A percentile compares a stretch with the other conserved stretches of the same genome.
phyloP scores from a whole-genome alignment of 2,888 invertebrate genomes.

The Yponomeuta evonymella region DNA sequence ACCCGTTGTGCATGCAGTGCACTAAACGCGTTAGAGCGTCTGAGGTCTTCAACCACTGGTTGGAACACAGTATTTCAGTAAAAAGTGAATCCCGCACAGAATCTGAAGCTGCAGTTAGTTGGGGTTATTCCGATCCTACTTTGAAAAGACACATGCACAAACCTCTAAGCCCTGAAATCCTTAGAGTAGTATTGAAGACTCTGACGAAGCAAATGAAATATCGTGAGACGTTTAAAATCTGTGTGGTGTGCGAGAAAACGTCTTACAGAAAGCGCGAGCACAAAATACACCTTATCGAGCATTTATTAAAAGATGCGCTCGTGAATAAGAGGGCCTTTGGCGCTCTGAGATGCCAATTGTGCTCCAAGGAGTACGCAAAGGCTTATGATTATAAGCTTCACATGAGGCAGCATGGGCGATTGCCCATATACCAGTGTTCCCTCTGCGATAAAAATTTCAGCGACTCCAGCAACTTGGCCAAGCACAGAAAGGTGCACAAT shows the following conservation, averaged over 20 bases:
- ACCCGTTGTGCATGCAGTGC: too few relatives aligned
- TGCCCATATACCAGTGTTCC: conserved; percentile 49
- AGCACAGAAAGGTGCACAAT: conserved; percentile 61
- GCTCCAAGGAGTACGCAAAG: conserved; percentile 21
- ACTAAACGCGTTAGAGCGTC: background rate
- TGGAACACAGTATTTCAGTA: background rate
- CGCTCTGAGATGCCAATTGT: conserved; percentile 38
- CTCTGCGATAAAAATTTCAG: conserved; percentile 50
- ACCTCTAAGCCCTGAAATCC: background rate
- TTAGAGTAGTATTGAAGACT: background rate
- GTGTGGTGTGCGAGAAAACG: conserved; percentile 32
- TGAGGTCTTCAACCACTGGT: background rate
- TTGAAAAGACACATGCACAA: background rate
- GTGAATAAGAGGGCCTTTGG: conserved; percentile 16
- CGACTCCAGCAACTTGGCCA: conserved; percentile 58
- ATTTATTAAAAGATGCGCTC: conserved; percentile 44
- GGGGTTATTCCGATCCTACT: background rate
- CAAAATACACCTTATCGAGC: conserved; percentile 52
- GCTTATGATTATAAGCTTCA: conserved; percentile 43
- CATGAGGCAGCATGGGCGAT: conserved; percentile 45
- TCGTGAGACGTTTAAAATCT: conserved; percentile 20
- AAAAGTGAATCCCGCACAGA: background rate
- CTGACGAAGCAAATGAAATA: background rate
- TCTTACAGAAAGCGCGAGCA: conserved; percentile 38
- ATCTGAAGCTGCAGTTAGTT: background rate